Base-by-base conservation (phyloP, 2,113 vertebrate species). In the Lophochroa leadbeateri region DNA sequence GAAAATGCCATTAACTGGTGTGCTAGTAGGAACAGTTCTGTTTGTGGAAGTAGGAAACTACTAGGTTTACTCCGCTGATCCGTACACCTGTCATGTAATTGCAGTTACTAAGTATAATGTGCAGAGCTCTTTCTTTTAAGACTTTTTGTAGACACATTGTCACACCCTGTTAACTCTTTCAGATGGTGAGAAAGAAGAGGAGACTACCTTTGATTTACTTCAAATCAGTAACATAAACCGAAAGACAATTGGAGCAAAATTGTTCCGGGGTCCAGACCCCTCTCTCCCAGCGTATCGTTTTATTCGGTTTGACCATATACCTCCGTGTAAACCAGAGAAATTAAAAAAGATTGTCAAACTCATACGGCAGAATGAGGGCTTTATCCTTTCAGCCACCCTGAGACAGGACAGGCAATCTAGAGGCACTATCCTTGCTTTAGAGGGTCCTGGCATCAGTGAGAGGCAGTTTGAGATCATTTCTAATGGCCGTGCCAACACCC, bases 401-500 rank as follows among this genome's bases (percentile, higher is more conserved):
- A 98, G 98, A 64, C 99, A 99, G 98, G 99, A 99, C 97, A 98
- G 98, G 47, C 96, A 95, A 85, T 99, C 99, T 7, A 96, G 98
- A 86, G 99, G 99, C 67, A 99, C 99, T 31, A 75, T 99, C 90
- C 96, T 99, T 74, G 98, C 98, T 11, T 89, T 99, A 93, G 99
- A 99, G 94, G 98, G 98, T 31, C 97, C 98, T 0, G 98, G 98
- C 19, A 97, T 97, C 88, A 68, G 96, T 39, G 98, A 97, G 80
- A 97, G 99, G 86, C 99, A 99, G 95, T 99, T 99, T 80, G 99
- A 99, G 97, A 98, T 99, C 0, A 97, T 99, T 91, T 99, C 99
- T 95, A 99, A 99, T 21, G 99, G 99, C 64, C 98, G 98, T 1
- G 98, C 98, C 52, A 99, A 99, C 98, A 99, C 98, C 11, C 98